Evolutionary conservation across 2,888 invertebrate species (phyloP), one percentile per base, ranked within the genome.

Genomic region (Ormyrus nitidulus): DNA sequence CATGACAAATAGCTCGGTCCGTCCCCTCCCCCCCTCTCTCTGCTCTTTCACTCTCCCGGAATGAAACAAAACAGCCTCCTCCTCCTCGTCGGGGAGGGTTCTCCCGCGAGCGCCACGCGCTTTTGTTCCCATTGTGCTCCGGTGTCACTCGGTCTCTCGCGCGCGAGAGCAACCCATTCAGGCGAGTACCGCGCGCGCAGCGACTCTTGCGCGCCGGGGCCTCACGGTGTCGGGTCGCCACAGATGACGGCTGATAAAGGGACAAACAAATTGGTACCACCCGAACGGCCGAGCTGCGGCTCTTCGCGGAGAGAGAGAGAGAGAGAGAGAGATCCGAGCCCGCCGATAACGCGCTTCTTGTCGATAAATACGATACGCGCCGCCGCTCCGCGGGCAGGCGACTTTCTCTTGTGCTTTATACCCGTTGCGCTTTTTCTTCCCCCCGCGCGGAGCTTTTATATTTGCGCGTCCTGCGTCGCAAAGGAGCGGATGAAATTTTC

Each of bases 251-350:
- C 85, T 87, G 90, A 90, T 90, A 90, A 90, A 87, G 75, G 87
- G 83, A 84, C 87, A 86, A 88, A 90, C 89, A 90, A 90, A 90
- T 90, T 89, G 90, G 87, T 90, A 89, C 90, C 90, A 90, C 90
- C 89, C 89, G 87, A 89, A 89, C 87, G 87, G 80, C 82, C 87
- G 86, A 46, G 44, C 13, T 1, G 86, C 85, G 85, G 85, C 85
- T 87, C 86, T 85, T 85, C 87, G 85, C 86, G 85, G 73, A 86
- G 34, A 13, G 13, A 13, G 13, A 13, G 13, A 13, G 13, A 13
- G 13, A 13, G 13, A 13, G 13, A 13, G 34, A 19, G 34, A 89
- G 89, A 89, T 89, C 84, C 56, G 59, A 77, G 68, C 80, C 56
- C 34, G 34, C 56, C 83, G 89, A 88, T 88, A 88, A 86, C 82